phyloP scores from a whole-genome alignment of 2,797 vertebrate species.

The Gephyroberyx darwinii region DNA sequence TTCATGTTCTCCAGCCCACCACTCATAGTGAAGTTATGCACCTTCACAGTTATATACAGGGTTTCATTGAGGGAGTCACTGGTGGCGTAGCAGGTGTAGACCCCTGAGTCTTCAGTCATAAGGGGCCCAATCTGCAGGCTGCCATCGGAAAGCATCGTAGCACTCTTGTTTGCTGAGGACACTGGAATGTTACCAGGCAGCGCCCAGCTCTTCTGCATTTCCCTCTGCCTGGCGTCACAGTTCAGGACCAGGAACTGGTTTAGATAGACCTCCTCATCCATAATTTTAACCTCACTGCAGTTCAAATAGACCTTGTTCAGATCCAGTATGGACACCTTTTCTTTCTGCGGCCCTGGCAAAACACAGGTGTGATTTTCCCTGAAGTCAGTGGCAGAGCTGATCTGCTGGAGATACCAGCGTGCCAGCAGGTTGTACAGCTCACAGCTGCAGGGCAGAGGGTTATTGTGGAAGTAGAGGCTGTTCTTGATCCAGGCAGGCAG shows the following conservation, averaged over 20 bases:
- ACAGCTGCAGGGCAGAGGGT: conserved; percentile 89
- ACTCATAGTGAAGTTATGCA: conserved; percentile 87
- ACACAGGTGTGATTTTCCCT: conserved; percentile 84
- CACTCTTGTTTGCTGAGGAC: conserved; percentile 73
- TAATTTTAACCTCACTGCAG: conserved; percentile 77
- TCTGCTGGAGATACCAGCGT: conserved; percentile 84
- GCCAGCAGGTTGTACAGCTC: conserved; percentile 87
- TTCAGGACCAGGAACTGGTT: conserved; percentile 84
- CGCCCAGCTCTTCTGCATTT: conserved; percentile 85
- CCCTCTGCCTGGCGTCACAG: conserved; percentile 88
- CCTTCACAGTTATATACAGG: conserved; percentile 87
- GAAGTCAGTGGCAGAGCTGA: conserved; percentile 90
- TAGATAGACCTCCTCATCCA: conserved; percentile 83
- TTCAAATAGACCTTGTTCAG: conserved; percentile 71
- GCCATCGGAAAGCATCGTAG: conserved; percentile 73
- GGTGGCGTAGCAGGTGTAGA: conserved; percentile 90
- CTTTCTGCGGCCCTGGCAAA: conserved; percentile 63
- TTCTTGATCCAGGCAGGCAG: conserved; percentile 93
- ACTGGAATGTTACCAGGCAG: conserved; percentile 84
- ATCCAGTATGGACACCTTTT: conserved; percentile 75
- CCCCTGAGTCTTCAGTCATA: conserved; percentile 85
- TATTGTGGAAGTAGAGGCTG: conserved; percentile 91
- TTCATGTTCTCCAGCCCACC: conserved; percentile 89
- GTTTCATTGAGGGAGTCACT: conserved; percentile 92
- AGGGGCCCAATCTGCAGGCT: conserved; percentile 84